A percentile compares a stretch with the other conserved stretches of the same genome.
phyloP scores from a whole-genome alignment of 2,797 vertebrate species.

The Botia kubotai region DNA sequence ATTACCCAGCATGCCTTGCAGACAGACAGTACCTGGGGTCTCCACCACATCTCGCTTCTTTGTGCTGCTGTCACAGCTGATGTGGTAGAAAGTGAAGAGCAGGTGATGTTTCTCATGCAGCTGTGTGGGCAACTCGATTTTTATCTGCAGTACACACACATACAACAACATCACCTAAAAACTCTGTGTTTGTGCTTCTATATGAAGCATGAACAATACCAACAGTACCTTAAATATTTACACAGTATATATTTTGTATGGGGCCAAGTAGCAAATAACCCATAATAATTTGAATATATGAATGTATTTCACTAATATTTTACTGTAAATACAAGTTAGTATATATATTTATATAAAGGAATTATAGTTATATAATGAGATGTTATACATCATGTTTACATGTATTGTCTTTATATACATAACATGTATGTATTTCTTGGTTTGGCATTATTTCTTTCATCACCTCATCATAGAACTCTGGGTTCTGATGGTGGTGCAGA shows the following conservation, averaged over 20 bases:
- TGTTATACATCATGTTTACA: too few relatives aligned
- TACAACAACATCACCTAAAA: neutral
- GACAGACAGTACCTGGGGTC: constrained; percentile 81
- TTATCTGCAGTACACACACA: constrained; percentile 79
- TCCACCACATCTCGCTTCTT: constrained; percentile 95
- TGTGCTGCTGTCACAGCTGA: constrained; percentile 94
- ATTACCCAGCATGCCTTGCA: constrained; percentile 26
- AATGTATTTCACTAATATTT: neutral
- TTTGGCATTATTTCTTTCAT: neutral
- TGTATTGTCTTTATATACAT: too few relatives aligned
- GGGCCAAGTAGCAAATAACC: neutral
- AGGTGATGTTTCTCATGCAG: constrained; percentile 95
- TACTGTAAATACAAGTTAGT: neutral
- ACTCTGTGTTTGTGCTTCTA: neutral
- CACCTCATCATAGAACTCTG: constrained; percentile 98
- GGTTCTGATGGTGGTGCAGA: constrained; percentile 96
- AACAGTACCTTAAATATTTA: neutral
- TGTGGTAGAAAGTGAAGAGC: constrained; percentile 94
- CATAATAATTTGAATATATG: neutral
- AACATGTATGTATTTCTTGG: too few relatives aligned
- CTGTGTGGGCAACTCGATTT: constrained; percentile 94
- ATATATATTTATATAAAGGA: too few relatives aligned
- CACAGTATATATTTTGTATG: neutral
- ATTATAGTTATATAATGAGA: neutral
- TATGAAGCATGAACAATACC: neutral